These are phyloP conservation scores for Drosophila malerkotliana DNA, from an alignment of 1,140 invertebrate genomes.

Conservation along the genomic window DNA sequence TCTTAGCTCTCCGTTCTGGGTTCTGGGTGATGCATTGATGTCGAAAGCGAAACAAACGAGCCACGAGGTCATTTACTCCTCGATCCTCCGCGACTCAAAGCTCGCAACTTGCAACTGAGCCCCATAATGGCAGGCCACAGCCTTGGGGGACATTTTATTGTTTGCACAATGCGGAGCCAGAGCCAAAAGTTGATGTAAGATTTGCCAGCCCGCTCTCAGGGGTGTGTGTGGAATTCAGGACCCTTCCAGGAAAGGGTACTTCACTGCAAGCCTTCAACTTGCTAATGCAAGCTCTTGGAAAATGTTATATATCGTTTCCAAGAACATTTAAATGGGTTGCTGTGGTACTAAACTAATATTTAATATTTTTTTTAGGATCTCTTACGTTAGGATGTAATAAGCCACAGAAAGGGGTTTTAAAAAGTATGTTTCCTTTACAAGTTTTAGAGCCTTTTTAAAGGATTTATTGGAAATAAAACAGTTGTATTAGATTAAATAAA, in stretches of 20 bases:
- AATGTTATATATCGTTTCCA: background rate
- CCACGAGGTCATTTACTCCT: constrained; percentile 79
- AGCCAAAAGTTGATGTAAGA: constrained; percentile 81
- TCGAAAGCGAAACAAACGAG: constrained; percentile 82
- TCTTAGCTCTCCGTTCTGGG: background rate
- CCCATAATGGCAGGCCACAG: constrained; percentile 63
- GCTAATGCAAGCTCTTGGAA: constrained; percentile 5
- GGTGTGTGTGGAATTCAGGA: constrained; percentile 59
- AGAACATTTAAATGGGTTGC: background rate
- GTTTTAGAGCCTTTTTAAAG: too few species aligned
- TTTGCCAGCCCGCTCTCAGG: constrained; percentile 64
- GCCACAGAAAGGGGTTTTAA: too few species aligned
- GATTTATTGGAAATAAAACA: too few species aligned
- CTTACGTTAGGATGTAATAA: too few species aligned
- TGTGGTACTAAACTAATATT: background rate
- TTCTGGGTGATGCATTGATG: constrained; percentile 77
- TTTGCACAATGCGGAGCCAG: constrained; percentile 70
- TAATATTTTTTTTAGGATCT: background rate
- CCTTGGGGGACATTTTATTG: constrained; percentile 84
- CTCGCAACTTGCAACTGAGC: constrained; percentile 24
- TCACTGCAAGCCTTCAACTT: background rate
- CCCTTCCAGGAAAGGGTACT: constrained; percentile 38
- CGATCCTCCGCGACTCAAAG: constrained; percentile 18
- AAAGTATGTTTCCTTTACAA: too few species aligned
- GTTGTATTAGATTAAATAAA: too few species aligned